Evolutionary conservation across 35 echinoderm and acorn worm genomes (phyloP).

Genomic region (Lytechinus variegatus): DNA sequence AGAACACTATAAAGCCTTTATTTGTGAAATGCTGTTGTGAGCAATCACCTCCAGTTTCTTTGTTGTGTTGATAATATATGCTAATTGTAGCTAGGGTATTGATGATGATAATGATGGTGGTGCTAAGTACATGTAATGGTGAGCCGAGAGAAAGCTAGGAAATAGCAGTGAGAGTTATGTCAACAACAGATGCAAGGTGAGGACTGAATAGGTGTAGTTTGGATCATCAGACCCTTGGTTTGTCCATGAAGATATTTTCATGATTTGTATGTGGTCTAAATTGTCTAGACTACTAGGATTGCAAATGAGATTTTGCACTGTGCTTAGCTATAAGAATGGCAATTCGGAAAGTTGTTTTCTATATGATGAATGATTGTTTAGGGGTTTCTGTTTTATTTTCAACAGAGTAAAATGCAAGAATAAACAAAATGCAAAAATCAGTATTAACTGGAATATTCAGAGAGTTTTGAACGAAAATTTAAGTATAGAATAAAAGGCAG

Average conservation of each 20-base stretch:
- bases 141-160: not conserved
- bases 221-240: not conserved
- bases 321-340: too few relatives aligned
- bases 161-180: not conserved
- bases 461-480: too few relatives aligned
- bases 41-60: not conserved
- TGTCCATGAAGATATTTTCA: not conserved
- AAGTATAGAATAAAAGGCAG: too few relatives aligned
- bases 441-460: too few relatives aligned
- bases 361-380: too few relatives aligned
- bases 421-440: too few relatives aligned
- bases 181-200: not conserved
- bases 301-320: too few relatives aligned
- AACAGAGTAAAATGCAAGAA: too few relatives aligned
- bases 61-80: not conserved
- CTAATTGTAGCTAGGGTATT: not conserved
- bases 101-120: not conserved
- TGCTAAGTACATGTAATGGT: constrained; percentile 12
- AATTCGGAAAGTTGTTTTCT: too few relatives aligned
- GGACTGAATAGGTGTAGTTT: not conserved
- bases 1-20: not conserved
- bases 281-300: too few relatives aligned
- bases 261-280: not conserved
- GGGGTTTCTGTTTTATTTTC: too few relatives aligned
- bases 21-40: not conserved